A percentile compares a stretch with the other conserved stretches of the same genome.
These are phyloP conservation scores for Propithecus deckenii DNA, from an alignment of 2,797 vertebrate species.

Conservation along the genomic window DNA sequence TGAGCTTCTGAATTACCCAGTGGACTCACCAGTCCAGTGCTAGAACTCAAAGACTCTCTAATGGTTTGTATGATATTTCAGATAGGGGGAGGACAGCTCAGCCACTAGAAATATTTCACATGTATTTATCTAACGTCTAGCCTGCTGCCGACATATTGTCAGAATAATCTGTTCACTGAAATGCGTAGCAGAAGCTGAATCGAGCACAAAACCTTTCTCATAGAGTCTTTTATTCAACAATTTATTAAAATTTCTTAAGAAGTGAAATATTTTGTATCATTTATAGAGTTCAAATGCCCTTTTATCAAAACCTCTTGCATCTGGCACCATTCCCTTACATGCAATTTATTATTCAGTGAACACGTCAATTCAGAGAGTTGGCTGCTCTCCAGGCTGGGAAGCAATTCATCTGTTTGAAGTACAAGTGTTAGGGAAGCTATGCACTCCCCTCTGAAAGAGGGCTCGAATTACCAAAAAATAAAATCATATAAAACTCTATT, in stretches of 20 bases:
- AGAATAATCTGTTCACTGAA: background rate
- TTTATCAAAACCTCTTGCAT: slow-evolving; percentile 50
- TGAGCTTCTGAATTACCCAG: background rate
- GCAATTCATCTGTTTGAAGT: slow-evolving; percentile 48
- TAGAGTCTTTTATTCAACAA: background rate
- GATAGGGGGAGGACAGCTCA: fast-evolving
- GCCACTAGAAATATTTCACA: background rate
- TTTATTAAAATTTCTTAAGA: slow-evolving; percentile 41
- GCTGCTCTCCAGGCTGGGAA: slow-evolving; percentile 44
- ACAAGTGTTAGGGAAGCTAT: slow-evolving; percentile 37
- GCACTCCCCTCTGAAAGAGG: slow-evolving; percentile 7
- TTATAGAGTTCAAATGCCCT: slow-evolving; percentile 59
- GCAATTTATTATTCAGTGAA: slow-evolving; percentile 65
- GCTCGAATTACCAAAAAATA: slow-evolving; percentile 40
- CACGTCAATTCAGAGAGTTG: slow-evolving; percentile 56
- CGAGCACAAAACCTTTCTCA: background rate
- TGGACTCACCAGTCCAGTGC: background rate
- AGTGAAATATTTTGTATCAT: slow-evolving; percentile 47
- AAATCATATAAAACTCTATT: slow-evolving; percentile 7
- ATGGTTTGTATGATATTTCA: background rate
- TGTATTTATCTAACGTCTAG: background rate
- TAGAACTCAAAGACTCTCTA: background rate
- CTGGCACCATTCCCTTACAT: slow-evolving; percentile 10
- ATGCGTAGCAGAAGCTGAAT: background rate
- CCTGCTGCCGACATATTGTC: background rate